Evolutionary conservation across 1,140 invertebrate species (phyloP), one percentile per base, ranked within the genome.

Genomic region (Drosophila hydei): DNA sequence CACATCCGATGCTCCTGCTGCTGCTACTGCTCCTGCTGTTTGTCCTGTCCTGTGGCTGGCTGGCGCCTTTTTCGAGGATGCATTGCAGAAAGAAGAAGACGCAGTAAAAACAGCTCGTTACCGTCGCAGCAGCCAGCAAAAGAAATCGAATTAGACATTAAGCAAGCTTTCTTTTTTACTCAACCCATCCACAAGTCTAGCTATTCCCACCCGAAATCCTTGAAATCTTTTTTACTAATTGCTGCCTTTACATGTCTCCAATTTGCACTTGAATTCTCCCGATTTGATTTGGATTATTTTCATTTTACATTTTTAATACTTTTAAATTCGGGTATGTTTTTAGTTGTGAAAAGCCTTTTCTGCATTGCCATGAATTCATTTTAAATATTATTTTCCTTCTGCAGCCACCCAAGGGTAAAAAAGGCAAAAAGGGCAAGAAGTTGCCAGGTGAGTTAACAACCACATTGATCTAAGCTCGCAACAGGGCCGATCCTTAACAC

Each of bases 351-450:
- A n/a, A 11, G 11, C n/a, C n/a, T 3, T 38, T 55, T 11, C 11
- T n/a, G 5, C 8, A 62, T 14, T 0, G 12, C 12, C 11, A 5
- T 12, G 30, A 23, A 19, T 40, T 11, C 12, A 19, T 19, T 16
- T 1, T 14, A 18, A 12, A 38, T 45, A 30, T 47, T 19, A 6
- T 47, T 27, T 42, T 56, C 54, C 16, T 25, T 30, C 63, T 56
- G 19, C 84, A 88, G 83, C 83, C 83, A 52, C 83, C 83, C 27
- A 89, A 89, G 70, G 75, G 76, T 12, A 89, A 89, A 64, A 89
- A 89, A 47, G 89, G 89, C 40, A 91, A 91, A 50, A 91, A 91
- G 64, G 89, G 89, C 72, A 88, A 88, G 19, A 88, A 88, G 36
- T 7, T 88, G 75, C 89, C 89, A 68, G 83, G 89, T 90, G 51